Conservation (phyloP, 2,797 vertebrate genomes). For the Pseudotriccus pelzelni region DNA sequence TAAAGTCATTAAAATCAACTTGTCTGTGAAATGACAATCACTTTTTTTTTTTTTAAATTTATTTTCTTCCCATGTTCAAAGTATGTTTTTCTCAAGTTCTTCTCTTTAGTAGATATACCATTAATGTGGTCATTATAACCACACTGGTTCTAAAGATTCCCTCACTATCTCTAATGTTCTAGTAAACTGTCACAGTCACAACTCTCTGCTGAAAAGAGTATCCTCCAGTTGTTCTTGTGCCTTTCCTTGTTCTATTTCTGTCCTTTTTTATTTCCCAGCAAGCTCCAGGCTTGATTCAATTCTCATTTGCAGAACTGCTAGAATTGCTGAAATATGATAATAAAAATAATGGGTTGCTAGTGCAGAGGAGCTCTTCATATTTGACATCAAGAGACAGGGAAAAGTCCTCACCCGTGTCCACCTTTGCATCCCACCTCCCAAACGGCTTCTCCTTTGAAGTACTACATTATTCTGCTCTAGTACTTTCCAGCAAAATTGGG, state of each 20-base stretch:
- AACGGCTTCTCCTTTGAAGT: not conserved
- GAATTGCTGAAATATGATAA: not conserved
- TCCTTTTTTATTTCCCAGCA: not conserved
- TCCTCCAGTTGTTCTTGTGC: not conserved
- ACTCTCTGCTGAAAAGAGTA: not conserved
- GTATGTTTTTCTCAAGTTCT: conserved; percentile 41
- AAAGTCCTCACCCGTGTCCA: not conserved
- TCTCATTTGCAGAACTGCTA: not conserved
- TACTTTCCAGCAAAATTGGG: not conserved
- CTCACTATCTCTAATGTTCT: not conserved
- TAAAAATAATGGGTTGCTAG: not conserved
- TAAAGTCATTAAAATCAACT: not conserved
- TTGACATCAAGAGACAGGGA: not conserved
- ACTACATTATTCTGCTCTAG: not conserved
- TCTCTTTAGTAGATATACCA: conserved; percentile 41
- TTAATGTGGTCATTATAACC: conserved; percentile 43
- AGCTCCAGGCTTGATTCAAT: not conserved
- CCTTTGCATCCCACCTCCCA: not conserved
- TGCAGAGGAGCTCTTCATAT: not conserved
- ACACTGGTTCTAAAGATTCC: conserved; percentile 48
- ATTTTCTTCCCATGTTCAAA: conserved; percentile 40
- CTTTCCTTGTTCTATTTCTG: not conserved
- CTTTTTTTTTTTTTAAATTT: not conserved
- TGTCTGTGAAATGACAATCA: not conserved
- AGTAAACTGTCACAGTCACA: not conserved